Evolutionary conservation across 2,113 vertebrate species (phyloP).

Genomic region (Mionectes macconnelli): DNA sequence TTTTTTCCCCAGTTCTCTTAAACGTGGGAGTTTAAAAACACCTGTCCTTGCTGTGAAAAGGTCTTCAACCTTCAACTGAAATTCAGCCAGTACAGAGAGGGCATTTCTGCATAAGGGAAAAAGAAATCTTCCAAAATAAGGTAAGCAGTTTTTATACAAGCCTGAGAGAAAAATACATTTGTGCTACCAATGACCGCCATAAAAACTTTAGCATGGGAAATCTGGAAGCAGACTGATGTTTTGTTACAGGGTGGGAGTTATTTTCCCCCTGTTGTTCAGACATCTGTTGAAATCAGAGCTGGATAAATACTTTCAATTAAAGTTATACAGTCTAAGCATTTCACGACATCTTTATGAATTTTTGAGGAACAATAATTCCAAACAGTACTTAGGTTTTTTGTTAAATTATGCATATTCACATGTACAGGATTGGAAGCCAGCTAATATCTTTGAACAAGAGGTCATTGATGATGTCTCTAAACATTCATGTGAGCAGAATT

Average conservation of each 20-base stretch:
- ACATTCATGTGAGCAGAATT: not conserved
- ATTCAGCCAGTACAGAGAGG: not conserved
- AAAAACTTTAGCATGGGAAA: not conserved
- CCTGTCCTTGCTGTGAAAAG: not conserved
- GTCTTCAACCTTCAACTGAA: not conserved
- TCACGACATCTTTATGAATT: not conserved
- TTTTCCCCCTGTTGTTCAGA: not conserved
- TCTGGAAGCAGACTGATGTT: slow-evolving; percentile 14
- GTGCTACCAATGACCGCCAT: not conserved
- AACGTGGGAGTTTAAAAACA: not conserved
- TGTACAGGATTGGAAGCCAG: not conserved
- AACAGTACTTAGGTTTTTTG: not conserved
- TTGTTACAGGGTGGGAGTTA: not conserved
- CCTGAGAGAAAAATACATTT: not conserved
- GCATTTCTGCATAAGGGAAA: not conserved
- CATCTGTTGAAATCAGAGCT: slow-evolving; percentile 60
- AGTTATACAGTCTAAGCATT: not conserved
- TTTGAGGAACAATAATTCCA: not conserved
- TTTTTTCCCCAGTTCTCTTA: not conserved
- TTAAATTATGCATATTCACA: not conserved
- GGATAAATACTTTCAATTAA: slow-evolving; percentile 33
- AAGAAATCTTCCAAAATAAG: not conserved
- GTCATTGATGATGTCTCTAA: not conserved
- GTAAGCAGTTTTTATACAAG: not conserved
- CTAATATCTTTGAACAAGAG: not conserved